A percentile compares a stretch with the other conserved stretches of the same genome.
phyloP scores from a whole-genome alignment of 1,140 invertebrate species.

The Forficula auricularia region DNA sequence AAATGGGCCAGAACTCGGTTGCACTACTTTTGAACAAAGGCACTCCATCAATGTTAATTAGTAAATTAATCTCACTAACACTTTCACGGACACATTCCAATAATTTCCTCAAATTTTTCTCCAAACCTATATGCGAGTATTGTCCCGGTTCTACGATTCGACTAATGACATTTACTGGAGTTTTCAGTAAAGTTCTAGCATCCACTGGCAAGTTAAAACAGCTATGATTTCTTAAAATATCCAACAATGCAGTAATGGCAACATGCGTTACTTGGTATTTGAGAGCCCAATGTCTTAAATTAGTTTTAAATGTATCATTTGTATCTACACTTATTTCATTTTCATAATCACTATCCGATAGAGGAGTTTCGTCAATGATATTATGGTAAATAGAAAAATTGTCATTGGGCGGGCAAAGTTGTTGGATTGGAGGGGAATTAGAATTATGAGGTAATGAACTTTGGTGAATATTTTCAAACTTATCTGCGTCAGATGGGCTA shows the following conservation, averaged over 20 bases:
- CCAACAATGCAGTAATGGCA: background rate
- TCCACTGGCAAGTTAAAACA: background rate
- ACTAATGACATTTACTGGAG: background rate
- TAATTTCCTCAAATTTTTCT: background rate
- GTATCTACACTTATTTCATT: too few relatives aligned
- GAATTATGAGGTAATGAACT: too few relatives aligned
- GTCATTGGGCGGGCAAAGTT: too few relatives aligned
- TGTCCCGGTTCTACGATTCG: background rate
- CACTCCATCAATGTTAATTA: conserved; percentile 16
- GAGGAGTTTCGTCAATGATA: too few relatives aligned
- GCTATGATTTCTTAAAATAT: background rate
- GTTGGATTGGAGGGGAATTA: too few relatives aligned
- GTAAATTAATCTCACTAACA: background rate
- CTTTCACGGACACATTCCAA: background rate
- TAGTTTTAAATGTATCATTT: background rate
- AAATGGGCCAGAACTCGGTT: conserved; percentile 15
- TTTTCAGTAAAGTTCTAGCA: background rate
- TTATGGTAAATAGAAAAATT: too few relatives aligned
- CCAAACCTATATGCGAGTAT: background rate
- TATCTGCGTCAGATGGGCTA: too few relatives aligned
- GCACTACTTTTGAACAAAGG: conserved; percentile 13
- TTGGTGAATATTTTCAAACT: too few relatives aligned
- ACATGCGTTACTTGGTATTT: background rate
- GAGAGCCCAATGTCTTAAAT: background rate
- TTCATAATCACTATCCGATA: too few relatives aligned